Percentiles rank a stretch among this genome's conserved stretches.
These are phyloP conservation scores for Palaemon carinicauda DNA, from an alignment of 1,140 invertebrate species.

Conservation along the genomic window DNA sequence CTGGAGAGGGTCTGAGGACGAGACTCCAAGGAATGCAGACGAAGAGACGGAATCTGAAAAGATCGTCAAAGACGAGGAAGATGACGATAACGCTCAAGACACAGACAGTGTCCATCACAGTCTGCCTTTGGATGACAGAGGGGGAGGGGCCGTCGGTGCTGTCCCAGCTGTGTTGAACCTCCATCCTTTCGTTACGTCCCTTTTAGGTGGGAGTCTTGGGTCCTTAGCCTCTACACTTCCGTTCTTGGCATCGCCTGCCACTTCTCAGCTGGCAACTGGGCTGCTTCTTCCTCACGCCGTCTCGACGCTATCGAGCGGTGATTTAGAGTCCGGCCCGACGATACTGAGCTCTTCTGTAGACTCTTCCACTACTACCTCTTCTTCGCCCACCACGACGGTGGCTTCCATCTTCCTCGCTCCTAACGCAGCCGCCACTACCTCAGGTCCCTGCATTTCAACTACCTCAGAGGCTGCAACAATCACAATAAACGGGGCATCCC, in stretches of 20 bases:
- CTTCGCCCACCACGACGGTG: slow-evolving; percentile 12
- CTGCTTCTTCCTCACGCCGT: slow-evolving; percentile 36
- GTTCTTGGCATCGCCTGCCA: slow-evolving; percentile 35
- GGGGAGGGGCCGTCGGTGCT: not conserved
- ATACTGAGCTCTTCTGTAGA: slow-evolving; percentile 32
- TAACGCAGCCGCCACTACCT: slow-evolving; percentile 38
- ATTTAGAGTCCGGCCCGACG: not conserved
- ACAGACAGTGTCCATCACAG: slow-evolving; percentile 12
- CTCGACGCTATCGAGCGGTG: not conserved
- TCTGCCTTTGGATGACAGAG: not conserved
- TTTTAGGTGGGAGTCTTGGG: slow-evolving; percentile 33
- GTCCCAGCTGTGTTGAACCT: slow-evolving; percentile 27
- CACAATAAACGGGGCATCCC: slow-evolving; percentile 24
- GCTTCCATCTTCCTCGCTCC: slow-evolving; percentile 23
- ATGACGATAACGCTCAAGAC: not conserved
- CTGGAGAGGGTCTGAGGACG: slow-evolving; percentile 31
- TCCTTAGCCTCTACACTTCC: slow-evolving; percentile 36
- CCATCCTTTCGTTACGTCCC: slow-evolving; percentile 45
- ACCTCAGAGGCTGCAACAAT: slow-evolving; percentile 39
- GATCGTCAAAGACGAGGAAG: slow-evolving; percentile 22
- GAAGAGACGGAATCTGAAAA: slow-evolving; percentile 27
- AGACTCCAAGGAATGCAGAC: slow-evolving; percentile 8
- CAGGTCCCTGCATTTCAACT: slow-evolving; percentile 33
- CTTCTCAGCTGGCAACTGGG: slow-evolving; percentile 26
- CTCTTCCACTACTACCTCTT: not conserved